Percentiles rank a stretch among this genome's conserved stretches.
Evolutionary conservation across 2,888 invertebrate genomes (phyloP).

Genomic region (Trachelus stipa): DNA sequence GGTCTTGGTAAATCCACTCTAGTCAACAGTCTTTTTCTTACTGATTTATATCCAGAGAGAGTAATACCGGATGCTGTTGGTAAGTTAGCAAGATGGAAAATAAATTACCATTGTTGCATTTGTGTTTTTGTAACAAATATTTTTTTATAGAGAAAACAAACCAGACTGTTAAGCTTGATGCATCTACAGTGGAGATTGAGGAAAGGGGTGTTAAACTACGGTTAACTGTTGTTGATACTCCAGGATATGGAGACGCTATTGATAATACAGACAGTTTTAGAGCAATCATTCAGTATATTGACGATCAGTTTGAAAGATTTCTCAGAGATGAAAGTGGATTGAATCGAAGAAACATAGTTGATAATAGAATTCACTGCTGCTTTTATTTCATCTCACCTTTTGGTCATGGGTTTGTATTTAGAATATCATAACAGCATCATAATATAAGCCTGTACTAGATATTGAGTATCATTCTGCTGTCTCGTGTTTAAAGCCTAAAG

Average conservation of each 20-base stretch:
- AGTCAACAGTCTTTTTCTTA: constrained; percentile 93
- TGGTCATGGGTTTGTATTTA: constrained; percentile 85
- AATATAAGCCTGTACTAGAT: background rate
- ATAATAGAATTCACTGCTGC: constrained; percentile 97
- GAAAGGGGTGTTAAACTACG: constrained; percentile 94
- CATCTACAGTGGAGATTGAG: constrained; percentile 96
- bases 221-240: constrained; percentile 94
- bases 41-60: constrained; percentile 94
- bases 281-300: constrained; percentile 95
- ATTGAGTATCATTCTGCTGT: background rate
- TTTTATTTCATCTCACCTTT: constrained; percentile 98
- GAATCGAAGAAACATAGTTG: constrained; percentile 95
- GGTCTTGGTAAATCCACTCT: constrained; percentile 96
- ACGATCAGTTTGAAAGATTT: constrained; percentile 95
- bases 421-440: background rate
- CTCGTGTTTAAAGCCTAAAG: constrained; percentile 76
- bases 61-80: constrained; percentile 89
- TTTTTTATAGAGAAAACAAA: constrained; percentile 81
- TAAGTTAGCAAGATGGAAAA: constrained; percentile 62
- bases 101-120: constrained; percentile 34
- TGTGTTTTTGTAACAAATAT: constrained; percentile 16
- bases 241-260: constrained; percentile 95
- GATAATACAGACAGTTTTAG: constrained; percentile 94
- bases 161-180: constrained; percentile 93
- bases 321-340: constrained; percentile 93